Base-by-base conservation (phyloP, 2,113 vertebrate genomes). In the Myrmecobius fasciatus region DNA sequence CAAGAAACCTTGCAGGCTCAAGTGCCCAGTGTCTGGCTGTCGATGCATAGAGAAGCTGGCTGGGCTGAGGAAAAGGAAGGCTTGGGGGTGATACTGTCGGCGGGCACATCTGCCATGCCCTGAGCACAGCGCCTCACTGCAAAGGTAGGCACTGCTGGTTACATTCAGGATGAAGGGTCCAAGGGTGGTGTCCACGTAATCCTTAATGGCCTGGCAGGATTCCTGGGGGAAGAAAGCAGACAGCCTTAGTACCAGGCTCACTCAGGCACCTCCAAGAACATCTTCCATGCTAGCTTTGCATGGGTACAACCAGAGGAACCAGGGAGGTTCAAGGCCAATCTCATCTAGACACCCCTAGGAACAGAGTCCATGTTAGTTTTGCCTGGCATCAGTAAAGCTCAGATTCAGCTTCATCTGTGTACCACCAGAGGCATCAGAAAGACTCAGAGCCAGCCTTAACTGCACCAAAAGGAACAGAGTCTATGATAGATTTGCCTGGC, bases 151-250 rank as follows among this genome's bases (percentile, higher is more conserved):
- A 0, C 99, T 99, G 36, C 98, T 98, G 0, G 99, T 99, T 93
- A 99, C 99, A 0, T 99, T 99, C 89, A 99, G 96, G 0, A 99
- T 98, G 97, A 99, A 99, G 88, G 95, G 99, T 0, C 99, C 99
- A 97, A 99, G 97, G 0, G 97, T 97, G 25, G 98, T 98, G 48
- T 98, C 98, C 94, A 99, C 96, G 0, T 99, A 99, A 0, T 98
- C 91, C 96, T 99, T 99, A 91, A 99, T 98, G 89, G 52, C 98
- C 92, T 98, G 98, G 96, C 99, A 99, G 92, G 98, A 98, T 93
- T 98, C 98, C 99, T 99, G 97, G 49, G 97, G 91, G 1, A 8
- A 75, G 56, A 75, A 91, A 46, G 88, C 60, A 83, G 54, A 14
- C 56, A 46, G 11, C 0, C 0, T 97, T 46, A 96, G 83, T 47